These are phyloP conservation scores for Orthonychiurus folsomi DNA, from an alignment of 2,888 invertebrate genomes.

Conservation along the genomic window DNA sequence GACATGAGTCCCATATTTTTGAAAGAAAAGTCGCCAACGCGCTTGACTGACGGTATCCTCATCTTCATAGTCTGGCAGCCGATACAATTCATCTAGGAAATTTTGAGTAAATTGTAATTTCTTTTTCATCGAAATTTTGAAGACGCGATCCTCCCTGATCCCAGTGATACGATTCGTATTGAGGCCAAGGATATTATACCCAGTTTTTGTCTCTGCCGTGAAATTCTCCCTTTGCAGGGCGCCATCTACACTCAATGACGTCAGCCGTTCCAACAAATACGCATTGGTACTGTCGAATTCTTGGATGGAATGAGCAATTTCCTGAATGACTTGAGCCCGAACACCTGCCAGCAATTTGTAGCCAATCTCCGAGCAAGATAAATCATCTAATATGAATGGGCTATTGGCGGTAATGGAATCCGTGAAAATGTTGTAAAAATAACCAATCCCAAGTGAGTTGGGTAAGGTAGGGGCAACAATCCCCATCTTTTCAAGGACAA, in stretches of 20 bases:
- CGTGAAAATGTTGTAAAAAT: background rate
- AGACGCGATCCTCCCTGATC: background rate
- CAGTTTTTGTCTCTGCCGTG: background rate
- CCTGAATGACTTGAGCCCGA: background rate
- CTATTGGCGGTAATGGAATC: background rate
- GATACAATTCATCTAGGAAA: background rate
- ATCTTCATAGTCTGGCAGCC: background rate
- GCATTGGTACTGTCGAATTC: background rate
- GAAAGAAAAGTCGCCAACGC: background rate
- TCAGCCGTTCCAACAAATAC: background rate
- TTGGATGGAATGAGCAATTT: background rate
- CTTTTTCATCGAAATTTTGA: background rate
- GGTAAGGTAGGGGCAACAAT: background rate
- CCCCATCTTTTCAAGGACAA: background rate
- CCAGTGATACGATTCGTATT: background rate
- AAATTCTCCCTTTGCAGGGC: background rate
- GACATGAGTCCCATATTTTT: background rate
- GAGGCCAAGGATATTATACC: background rate
- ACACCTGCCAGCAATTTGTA: background rate
- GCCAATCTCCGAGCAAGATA: background rate
- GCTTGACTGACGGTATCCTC: background rate
- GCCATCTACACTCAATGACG: background rate
- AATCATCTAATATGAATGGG: background rate
- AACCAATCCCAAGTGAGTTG: background rate
- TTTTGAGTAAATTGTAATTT: background rate